Evolutionary conservation across 2,797 vertebrate genomes (phyloP).

Genomic region (Eulemur albifrons): DNA sequence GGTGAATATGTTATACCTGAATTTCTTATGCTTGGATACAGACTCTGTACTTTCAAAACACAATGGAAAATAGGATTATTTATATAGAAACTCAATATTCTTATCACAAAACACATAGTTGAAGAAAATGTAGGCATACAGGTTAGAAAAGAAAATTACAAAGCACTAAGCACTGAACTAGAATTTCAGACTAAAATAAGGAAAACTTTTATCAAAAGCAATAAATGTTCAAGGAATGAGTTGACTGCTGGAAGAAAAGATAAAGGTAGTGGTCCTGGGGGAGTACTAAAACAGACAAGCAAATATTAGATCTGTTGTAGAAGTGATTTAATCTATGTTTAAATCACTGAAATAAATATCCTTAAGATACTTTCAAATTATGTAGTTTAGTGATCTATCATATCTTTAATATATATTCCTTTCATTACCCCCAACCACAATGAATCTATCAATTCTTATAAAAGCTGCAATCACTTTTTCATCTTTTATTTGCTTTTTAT

Average conservation of each 20-base stretch:
- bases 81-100: not conserved
- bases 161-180: not conserved
- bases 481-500: not conserved
- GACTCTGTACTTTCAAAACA: not conserved
- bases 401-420: not conserved
- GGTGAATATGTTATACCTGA: not conserved
- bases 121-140: not conserved
- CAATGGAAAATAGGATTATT: not conserved
- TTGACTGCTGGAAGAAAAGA: not conserved
- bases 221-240: not conserved
- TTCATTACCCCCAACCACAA: not conserved
- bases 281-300: not conserved
- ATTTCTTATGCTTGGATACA: not conserved
- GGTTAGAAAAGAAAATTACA: not conserved
- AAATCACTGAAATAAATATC: not conserved
- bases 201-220: not conserved
- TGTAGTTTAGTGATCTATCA: not conserved
- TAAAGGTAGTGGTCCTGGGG: not conserved
- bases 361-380: not conserved
- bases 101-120: not conserved
- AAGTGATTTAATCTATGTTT: not conserved
- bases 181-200: not conserved
- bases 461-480: not conserved
- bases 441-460: not conserved
- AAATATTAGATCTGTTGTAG: not conserved